These are phyloP conservation scores for Pangasius djambal DNA, from an alignment of 2,797 vertebrate species.

Conservation along the genomic window DNA sequence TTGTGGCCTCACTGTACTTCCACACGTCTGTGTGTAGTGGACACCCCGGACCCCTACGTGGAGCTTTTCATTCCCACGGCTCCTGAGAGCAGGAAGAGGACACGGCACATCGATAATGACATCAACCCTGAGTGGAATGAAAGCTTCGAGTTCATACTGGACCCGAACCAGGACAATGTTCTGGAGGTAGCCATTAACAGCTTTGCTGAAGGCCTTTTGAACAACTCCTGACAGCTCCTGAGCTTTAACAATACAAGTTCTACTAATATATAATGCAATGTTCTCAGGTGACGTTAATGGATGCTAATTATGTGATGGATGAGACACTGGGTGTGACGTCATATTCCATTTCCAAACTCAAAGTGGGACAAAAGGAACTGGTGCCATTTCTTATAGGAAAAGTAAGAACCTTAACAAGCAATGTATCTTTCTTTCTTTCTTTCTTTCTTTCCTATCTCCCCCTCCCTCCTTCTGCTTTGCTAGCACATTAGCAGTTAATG, in stretches of 20 bases:
- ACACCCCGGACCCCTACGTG: slow-evolving; percentile 97
- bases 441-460: neutral
- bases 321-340: slow-evolving; percentile 89
- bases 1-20: neutral
- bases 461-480: neutral
- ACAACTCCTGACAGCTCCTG: neutral
- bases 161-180: slow-evolving; percentile 90
- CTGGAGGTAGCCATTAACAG: slow-evolving; percentile 80
- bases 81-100: slow-evolving; percentile 92
- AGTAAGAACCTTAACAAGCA: slow-evolving; percentile 73
- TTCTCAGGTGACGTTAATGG: slow-evolving; percentile 92
- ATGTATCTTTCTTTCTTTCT: neutral
- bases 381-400: slow-evolving; percentile 86
- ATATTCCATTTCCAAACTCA: slow-evolving; percentile 81
- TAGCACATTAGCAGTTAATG: neutral
- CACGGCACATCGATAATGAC: slow-evolving; percentile 92
- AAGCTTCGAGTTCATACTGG: slow-evolving; percentile 92
- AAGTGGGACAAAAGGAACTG: slow-evolving; percentile 81
- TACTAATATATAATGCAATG: neutral
- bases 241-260: neutral
- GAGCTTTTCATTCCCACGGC: slow-evolving; percentile 91
- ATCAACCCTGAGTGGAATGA: slow-evolving; percentile 95
- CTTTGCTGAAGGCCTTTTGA: neutral
- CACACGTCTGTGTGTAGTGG: slow-evolving; percentile 74
- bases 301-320: slow-evolving; percentile 98